These are phyloP conservation scores for Alces alces DNA, from an alignment of 2,113 vertebrate species.

Conservation along the genomic window DNA sequence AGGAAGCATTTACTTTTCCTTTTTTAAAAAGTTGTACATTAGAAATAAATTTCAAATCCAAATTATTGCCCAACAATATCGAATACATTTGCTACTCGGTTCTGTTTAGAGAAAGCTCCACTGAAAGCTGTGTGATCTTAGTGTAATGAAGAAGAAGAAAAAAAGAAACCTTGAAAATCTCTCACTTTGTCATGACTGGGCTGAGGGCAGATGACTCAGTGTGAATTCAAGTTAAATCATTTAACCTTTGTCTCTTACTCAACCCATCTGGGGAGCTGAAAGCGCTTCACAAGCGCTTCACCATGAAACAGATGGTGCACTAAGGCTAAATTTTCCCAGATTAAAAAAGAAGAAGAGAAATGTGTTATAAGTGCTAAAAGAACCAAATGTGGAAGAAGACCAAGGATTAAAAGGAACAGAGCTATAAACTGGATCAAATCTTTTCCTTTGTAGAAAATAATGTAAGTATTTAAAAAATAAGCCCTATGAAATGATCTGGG, in stretches of 20 bases:
- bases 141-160: conserved; percentile 11
- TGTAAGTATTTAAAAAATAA: conserved; percentile 53
- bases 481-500: conserved; percentile 41
- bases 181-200: conserved; percentile 49
- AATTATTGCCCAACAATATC: background rate
- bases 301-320: conserved; percentile 66
- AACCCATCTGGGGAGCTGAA: conserved; percentile 68
- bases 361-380: conserved; percentile 59
- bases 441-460: conserved; percentile 51
- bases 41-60: conserved; percentile 40
- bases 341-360: conserved; percentile 69
- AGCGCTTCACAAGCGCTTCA: conserved; percentile 40
- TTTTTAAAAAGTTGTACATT: background rate
- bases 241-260: conserved; percentile 73
- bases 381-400: conserved; percentile 62
- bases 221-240: conserved; percentile 68
- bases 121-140: conserved; percentile 14
- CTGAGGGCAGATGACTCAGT: conserved; percentile 63
- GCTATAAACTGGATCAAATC: conserved; percentile 56
- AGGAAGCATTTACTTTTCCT: background rate
- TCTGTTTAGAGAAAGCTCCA: background rate
- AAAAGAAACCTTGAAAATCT: conserved; percentile 30
- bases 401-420: conserved; percentile 63
- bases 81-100: background rate
- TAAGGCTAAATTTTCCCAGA: conserved; percentile 67